Base-by-base conservation (phyloP, 2,113 vertebrate genomes). In the Hydrochoerus hydrochaeris region DNA sequence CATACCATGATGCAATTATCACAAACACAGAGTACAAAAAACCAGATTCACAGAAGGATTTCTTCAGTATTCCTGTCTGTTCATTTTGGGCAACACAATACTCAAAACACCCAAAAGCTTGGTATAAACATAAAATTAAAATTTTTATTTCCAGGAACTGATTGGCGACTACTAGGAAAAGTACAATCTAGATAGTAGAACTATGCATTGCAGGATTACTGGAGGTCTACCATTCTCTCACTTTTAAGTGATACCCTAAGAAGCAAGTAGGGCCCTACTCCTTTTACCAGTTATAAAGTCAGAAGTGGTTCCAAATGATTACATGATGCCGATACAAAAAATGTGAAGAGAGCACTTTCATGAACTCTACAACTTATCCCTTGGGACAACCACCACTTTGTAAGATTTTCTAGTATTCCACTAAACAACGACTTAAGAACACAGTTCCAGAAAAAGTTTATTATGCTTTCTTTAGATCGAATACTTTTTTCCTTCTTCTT, bases 101-200 rank as follows among this genome's bases (percentile, higher is more conserved):
- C 93, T 46, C 93, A 41, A 97, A 97, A 97, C 81, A 41, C 81
- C 22, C 60, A 94, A 16, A 78, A 24, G 38, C 32, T 88, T 75
- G 85, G 82, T 77, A 94, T 92, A 17, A 12, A 69, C 82, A 95
- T 28, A 57, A 94, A 96, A 85, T 94, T 85, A 90, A 60, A 97
- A 94, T 78, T 73, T 1, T 0, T 3, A 73, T 65, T 92, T 89
- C 44, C 91, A 82, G 41, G 94, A 91, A 93, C 57, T 26, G 28
- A 83, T 1, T 30, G 11, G 73, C 62, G 54, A 93, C 41, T 38
- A 16, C 16, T 67, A 93, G 87, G 88, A 85, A 81, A 86, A 80
- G 49, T 35, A 96, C 13, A 95, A 73, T 28, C 69, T 57, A 63
- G 10, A 49, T 28, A 96, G 80, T 38, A 7, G 90, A 84, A 84